Percentiles rank a stretch among this genome's conserved stretches.
Evolutionary conservation across 2,113 vertebrate species (phyloP).

Genomic region (Prunella fulvescens): DNA sequence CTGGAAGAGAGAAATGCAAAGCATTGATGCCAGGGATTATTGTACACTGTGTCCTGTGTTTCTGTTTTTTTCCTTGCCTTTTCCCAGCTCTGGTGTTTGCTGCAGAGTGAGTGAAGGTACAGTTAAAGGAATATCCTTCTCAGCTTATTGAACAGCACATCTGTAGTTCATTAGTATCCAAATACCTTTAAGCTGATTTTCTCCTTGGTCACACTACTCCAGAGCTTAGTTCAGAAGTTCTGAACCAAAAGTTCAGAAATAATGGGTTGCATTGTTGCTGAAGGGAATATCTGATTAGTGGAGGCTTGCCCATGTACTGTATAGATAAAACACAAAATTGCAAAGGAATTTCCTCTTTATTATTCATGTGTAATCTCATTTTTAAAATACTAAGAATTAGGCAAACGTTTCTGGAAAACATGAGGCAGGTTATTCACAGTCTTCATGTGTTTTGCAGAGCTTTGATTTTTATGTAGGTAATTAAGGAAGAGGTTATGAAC

Average conservation of each 20-base stretch:
- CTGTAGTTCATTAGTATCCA: conserved; percentile 29
- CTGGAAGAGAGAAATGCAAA: neutral
- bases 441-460: neutral
- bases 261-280: neutral
- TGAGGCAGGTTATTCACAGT: neutral
- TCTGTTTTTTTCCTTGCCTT: neutral
- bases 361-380: neutral
- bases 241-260: neutral
- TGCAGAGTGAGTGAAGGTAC: neutral
- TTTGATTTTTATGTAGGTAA: neutral
- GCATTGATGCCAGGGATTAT: neutral
- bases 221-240: neutral
- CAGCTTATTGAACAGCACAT: neutral
- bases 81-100: neutral
- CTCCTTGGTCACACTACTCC: neutral
- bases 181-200: conserved; percentile 20
- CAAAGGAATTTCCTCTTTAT: neutral
- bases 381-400: neutral
- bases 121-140: neutral
- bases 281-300: neutral
- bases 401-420: neutral
- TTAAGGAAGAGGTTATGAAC: neutral
- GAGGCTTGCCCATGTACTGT: neutral
- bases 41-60: neutral
- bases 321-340: neutral